Base-by-base conservation (phyloP, 1,140 invertebrate genomes). In the Drosophila ironensis region DNA sequence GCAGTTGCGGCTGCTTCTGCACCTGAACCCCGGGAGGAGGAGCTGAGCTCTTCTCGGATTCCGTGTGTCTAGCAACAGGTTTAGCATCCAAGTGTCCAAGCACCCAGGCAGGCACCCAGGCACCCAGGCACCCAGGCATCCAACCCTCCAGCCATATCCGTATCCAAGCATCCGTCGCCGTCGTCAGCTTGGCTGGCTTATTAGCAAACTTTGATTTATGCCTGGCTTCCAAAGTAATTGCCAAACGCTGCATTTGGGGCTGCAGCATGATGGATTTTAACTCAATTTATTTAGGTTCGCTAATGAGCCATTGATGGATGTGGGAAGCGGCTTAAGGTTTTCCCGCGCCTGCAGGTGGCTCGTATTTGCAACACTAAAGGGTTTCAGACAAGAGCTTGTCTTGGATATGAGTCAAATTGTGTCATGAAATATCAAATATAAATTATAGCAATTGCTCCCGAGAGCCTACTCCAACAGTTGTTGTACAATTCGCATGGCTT, bases 121-220 rank as follows among this genome's bases (percentile, higher is more conserved):
- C 46, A 47, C 20, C 50, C 30, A 37, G 28, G 41, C 16, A 44
- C 14, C 40, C 54, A 22, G 11, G n/a, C 9, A 40, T 17, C 20
- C 51, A 37, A 52, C 46, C 46, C 22, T 37, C 53, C 16, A 24
- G 14, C 24, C 37, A 40, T 19, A 63, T 47, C 44, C 56, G 37
- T 16, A 50, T 25, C 20, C 27, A 42, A 14, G 38, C n/a, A 64
- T 41, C 22, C 59, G 19, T 16, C 6, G 30, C 14, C 28, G 20
- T 40, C 33, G 66, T 61, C 57, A 42, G 52, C 45, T 30, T 33
- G 20, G 33, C 42, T 56, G 76, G 51, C 77, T 71, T 82, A 82
- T 80, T 80, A 76, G 66, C 56, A 48, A 56, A 27, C 17, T 50
- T 38, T 80, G 76, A 80, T 81, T 81, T 81, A 81, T 81, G 72